Evolutionary conservation across 2,888 invertebrate species (phyloP), one percentile per base, ranked within the genome.

Genomic region (Argyra leucocephala): DNA sequence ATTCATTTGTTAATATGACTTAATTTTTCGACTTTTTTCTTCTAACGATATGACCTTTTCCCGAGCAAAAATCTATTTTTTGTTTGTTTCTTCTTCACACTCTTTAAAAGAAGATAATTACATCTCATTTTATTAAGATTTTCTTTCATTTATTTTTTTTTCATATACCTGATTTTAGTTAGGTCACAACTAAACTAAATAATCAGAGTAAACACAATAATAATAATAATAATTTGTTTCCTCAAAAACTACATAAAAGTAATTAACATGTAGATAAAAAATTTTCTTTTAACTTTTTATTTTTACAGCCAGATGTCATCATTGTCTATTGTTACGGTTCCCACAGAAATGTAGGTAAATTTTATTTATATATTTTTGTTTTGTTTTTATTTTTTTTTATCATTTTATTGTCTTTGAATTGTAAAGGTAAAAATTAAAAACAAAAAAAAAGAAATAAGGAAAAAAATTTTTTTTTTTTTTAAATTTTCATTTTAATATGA

Each of bases 311-410:
- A 80, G 66, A 75, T 81, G 72, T 81, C 81, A 0, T 81, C 81
- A 37, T 78, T 81, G 37, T 78, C 81, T 0, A 73, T 82, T 21
- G 73, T 82, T 62, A 81, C 81, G 3, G 78, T 78, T 15, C 80
- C 81, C 0, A 76, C 80, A 1, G 81, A 81, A 69, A 75, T 81
- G 48, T 48, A 48, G 48, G 48, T 48, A 48, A 48, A n/a, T 31
- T 31, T 31, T 31, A 7, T 48, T 48, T 48, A 15, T 15, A 18
- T 48, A 48, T 5, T 48, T n/a, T 48, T 48, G 9, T 15, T 48
- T 37, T 37, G 18, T 48, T 18, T 48, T 48, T 48, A 9, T 48
- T 18, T 48, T 2, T 31, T 48, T 48, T 48, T 48, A 48, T 2
- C 1, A 6, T 31, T 10, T 26, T 26, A 22, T 58, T 12, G 22